Evolutionary conservation across 1,140 invertebrate genomes (phyloP).

Genomic region (Camponotus vicinus): DNA sequence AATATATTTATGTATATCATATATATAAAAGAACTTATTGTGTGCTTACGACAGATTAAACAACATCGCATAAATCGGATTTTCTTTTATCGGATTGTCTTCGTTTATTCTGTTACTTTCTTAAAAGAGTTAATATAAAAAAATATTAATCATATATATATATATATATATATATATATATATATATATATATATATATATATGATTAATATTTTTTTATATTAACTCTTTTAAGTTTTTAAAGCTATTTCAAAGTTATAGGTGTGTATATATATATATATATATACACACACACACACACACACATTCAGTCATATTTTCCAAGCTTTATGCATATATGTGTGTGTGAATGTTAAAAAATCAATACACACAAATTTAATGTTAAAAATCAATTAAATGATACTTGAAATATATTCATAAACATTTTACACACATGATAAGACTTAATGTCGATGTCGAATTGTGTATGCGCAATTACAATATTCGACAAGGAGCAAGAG

Average conservation of each 20-base stretch:
- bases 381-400: background rate
- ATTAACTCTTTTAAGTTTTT: too few relatives aligned
- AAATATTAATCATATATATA: background rate
- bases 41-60: constrained; percentile 70
- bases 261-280: too few relatives aligned
- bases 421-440: background rate
- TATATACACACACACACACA: too few relatives aligned
- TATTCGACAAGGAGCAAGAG: constrained; percentile 1
- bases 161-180: too few relatives aligned
- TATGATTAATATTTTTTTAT: too few relatives aligned
- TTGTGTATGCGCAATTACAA: background rate
- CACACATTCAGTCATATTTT: too few relatives aligned
- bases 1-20: constrained; percentile 73
- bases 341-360: background rate
- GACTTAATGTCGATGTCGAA: background rate
- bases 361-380: background rate
- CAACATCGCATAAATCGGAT: constrained; percentile 55
- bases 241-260: too few relatives aligned
- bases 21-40: constrained; percentile 61
- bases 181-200: too few relatives aligned
- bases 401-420: background rate
- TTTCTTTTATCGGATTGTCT: background rate
- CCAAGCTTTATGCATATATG: background rate
- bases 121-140: background rate
- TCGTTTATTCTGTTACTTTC: background rate